Percentiles rank a stretch among this genome's conserved stretches.
Evolutionary conservation across 2,888 invertebrate genomes (phyloP).

Genomic region (Tubulanus polymorphus): DNA sequence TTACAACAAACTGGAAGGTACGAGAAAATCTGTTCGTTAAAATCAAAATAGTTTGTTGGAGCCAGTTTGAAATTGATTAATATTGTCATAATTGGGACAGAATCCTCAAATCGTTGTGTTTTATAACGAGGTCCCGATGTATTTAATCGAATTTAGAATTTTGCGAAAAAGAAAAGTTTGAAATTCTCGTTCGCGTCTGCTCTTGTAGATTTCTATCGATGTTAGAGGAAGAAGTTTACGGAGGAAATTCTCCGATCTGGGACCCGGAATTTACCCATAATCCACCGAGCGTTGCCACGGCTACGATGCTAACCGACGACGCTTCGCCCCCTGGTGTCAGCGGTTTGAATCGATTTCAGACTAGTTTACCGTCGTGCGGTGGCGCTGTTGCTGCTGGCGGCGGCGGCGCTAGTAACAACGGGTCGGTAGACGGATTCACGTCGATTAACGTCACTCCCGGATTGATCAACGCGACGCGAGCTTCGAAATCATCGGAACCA

Average conservation of each 20-base stretch:
- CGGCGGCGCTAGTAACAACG: no score
- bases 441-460: constrained; percentile 66
- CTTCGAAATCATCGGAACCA: constrained; percentile 1
- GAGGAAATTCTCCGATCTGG: constrained; percentile 85
- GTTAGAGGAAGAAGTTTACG: constrained; percentile 83
- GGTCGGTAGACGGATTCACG: constrained; percentile 56
- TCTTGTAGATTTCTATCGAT: constrained; percentile 76
- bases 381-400: constrained; percentile 20
- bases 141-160: no score
- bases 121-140: no score
- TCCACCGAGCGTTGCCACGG: constrained; percentile 29
- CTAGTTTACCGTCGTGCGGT: constrained; percentile 19
- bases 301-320: no score
- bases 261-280: constrained; percentile 71
- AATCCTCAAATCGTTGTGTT: no score
- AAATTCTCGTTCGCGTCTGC: no score
- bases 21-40: no score
- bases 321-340: constrained; percentile 38
- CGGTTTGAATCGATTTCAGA: constrained; percentile 35
- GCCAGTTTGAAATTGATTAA: no score
- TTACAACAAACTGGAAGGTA: no score
- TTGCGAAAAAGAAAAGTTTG: no score
- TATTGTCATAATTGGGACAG: no score
- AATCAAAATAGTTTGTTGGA: no score
- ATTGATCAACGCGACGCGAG: constrained; percentile 24